phyloP scores from a whole-genome alignment of 2,113 vertebrate genomes.

The Amazona vittata region DNA sequence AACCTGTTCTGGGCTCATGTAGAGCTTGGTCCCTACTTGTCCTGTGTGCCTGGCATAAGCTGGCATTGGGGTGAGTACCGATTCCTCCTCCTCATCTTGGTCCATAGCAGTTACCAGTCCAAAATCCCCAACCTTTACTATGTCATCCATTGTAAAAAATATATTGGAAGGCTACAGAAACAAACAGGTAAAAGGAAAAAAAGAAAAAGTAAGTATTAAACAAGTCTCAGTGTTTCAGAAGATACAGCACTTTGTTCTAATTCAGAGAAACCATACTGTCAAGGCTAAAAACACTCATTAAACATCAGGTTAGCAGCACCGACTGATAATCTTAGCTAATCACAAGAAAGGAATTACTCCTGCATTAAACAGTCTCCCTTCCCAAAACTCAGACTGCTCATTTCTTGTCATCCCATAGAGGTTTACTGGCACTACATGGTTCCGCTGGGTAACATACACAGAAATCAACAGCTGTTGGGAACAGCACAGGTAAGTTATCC shows the following conservation, averaged over 20 bases:
- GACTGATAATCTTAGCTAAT: background rate
- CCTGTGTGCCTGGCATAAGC: conserved; percentile 93
- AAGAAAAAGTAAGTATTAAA: background rate
- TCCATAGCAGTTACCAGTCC: conserved; percentile 98
- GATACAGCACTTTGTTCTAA: background rate
- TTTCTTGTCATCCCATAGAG: background rate
- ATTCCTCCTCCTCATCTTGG: conserved; percentile 92
- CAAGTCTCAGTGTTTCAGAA: background rate
- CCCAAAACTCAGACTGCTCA: background rate
- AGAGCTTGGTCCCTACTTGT: conserved; percentile 97
- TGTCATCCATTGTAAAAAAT: conserved; percentile 97
- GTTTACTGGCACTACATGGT: background rate
- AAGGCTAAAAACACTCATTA: background rate
- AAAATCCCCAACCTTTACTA: conserved; percentile 98
- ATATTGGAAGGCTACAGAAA: conserved; percentile 93
- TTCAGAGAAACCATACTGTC: background rate
- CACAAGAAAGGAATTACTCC: background rate
- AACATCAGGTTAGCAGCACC: background rate
- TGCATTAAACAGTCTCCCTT: background rate
- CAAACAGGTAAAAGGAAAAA: background rate
- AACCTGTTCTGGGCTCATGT: conserved; percentile 99
- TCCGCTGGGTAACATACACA: background rate
- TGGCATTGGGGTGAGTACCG: conserved; percentile 89
- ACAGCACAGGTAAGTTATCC: background rate
- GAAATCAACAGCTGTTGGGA: background rate